Conservation (phyloP, 2,888 invertebrate genomes). For the Anagyrus pseudococci region DNA sequence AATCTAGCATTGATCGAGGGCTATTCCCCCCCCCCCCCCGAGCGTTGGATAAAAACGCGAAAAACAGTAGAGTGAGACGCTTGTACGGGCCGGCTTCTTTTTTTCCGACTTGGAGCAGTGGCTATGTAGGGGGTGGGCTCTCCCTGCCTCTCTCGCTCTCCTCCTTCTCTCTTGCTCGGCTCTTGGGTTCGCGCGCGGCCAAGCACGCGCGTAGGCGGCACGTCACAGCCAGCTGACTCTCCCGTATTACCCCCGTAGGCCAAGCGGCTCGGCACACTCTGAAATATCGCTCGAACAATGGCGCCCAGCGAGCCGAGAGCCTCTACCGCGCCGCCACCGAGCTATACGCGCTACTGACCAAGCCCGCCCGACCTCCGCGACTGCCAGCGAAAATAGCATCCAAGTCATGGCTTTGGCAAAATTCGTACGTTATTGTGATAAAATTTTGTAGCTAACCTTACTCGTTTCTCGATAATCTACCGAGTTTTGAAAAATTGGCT, state of each 20-base stretch:
- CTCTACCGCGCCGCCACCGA: no score
- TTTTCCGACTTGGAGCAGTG: no score
- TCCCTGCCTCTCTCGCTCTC: neutral
- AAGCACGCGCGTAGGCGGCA: slow-evolving; percentile 56
- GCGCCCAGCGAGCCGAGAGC: slow-evolving; percentile 46
- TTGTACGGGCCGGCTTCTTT: neutral
- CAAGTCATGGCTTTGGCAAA: no score
- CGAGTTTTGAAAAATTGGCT: no score
- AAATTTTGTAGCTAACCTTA: no score
- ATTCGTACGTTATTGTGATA: no score
- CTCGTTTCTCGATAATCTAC: no score
- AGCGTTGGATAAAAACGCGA: neutral
- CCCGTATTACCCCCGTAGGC: slow-evolving; percentile 46
- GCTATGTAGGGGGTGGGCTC: no score
- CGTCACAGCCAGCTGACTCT: slow-evolving; percentile 62
- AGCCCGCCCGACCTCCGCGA: no score
- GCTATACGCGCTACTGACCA: no score
- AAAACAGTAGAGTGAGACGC: neutral
- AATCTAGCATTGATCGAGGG: neutral
- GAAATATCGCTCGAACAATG: slow-evolving; percentile 62
- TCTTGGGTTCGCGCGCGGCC: neutral
- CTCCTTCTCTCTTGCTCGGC: slow-evolving; percentile 8
- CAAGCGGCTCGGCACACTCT: slow-evolving; percentile 54
- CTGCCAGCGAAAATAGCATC: no score
- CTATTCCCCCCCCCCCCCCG: no score